Base-by-base conservation (phyloP, 2,797 vertebrate species). In the Setipinna tenuifilis region DNA sequence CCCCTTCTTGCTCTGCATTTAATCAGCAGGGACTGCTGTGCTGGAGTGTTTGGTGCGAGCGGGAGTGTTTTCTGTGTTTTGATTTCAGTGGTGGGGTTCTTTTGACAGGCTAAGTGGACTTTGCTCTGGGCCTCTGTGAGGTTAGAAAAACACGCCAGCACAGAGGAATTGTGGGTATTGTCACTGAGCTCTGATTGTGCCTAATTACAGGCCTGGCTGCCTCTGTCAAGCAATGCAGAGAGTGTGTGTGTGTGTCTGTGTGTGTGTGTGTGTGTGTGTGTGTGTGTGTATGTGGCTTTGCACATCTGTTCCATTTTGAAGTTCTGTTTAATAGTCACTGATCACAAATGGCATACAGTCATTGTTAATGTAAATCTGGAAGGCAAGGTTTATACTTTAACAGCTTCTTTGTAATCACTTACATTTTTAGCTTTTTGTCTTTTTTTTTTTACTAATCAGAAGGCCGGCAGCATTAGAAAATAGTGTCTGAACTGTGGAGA, bases 41-140 rank as follows among this genome's bases (percentile, higher is more conserved):
- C 95, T 94, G 96, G 94, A 95, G 95, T 96, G 96, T 96, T 96
- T 96, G 95, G 94, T 95, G 96, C 95, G 95, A 97, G 97, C 96
- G 97, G 96, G 96, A 97, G 96, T 95, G 98, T 98, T 97, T 98
- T 97, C 95, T 95, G 95, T 98, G 97, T 99, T 98, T 97, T 97
- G 97, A 97, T 98, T 98, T 97, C 95, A 88, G 92, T 96, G 94
- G 95, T 96, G 96, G 96, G 96, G 96, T 96, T 97, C 91, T 94
- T 95, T 98, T 98, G 97, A 98, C 96, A 95, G 96, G 95, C 95
- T 98, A 98, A 98, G 97, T 98, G 97, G 97, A 97, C 97, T 98
- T 96, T 97, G 96, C 96, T 97, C 95, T 95, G 96, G 96, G 96
- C 96, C 96, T 92, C 82, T 93, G 95, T 93, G 96, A 97, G 97